These are phyloP conservation scores for Leptodactylus fallax DNA, from an alignment of 2,797 vertebrate genomes.

Conservation along the genomic window DNA sequence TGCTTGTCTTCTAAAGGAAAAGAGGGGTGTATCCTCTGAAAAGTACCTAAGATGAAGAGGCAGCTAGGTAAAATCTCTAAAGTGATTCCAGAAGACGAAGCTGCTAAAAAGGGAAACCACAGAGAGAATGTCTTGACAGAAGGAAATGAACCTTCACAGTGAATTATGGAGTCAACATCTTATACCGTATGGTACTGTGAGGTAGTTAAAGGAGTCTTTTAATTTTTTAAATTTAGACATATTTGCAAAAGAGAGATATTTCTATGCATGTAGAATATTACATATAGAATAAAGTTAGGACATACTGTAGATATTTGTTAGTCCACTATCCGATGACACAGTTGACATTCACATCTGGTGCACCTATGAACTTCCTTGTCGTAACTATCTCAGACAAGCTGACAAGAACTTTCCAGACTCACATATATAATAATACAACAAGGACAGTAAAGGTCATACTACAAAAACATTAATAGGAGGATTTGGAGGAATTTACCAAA, in stretches of 20 bases:
- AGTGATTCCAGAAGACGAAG: background rate
- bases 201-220: background rate
- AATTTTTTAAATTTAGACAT: background rate
- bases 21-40: background rate
- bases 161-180: background rate
- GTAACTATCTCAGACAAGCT: slow-evolving; percentile 1
- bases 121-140: background rate
- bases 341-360: slow-evolving; percentile 14
- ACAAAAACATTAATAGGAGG: slow-evolving; percentile 50
- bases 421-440: slow-evolving; percentile 26
- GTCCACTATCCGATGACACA: slow-evolving; percentile 2
- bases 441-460: slow-evolving; percentile 40
- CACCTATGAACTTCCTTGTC: slow-evolving; percentile 46
- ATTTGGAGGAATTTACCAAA: slow-evolving; percentile 53
- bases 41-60: slow-evolving; percentile 1
- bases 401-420: slow-evolving; percentile 31
- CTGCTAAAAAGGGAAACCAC: background rate
- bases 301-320: background rate
- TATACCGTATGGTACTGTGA: too few relatives aligned
- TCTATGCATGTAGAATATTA: background rate
- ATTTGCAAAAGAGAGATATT: background rate
- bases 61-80: background rate
- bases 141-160: background rate
- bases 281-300: background rate
- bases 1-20: background rate